phyloP scores from a whole-genome alignment of 2,113 vertebrate genomes.

The Hipposideros armiger region DNA sequence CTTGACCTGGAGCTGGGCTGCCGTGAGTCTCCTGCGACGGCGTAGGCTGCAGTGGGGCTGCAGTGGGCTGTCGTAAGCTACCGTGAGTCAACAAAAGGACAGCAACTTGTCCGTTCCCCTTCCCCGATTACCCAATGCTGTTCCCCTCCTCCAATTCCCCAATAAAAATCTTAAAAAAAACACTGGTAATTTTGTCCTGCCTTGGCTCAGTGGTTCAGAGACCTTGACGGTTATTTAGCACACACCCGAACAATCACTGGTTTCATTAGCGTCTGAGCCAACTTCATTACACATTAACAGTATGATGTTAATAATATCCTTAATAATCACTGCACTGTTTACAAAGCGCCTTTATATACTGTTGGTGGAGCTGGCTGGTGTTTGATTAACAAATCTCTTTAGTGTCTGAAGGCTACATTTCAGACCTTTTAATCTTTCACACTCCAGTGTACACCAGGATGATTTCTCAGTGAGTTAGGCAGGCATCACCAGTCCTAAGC shows the following conservation, averaged over 20 bases:
- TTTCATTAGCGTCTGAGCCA: conserved; percentile 55
- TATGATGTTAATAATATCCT: conserved; percentile 50
- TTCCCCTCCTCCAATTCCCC: no score
- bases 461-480: not conserved
- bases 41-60: no score
- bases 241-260: conserved; percentile 50
- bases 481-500: not conserved
- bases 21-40: no score
- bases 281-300: conserved; percentile 6
- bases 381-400: not conserved
- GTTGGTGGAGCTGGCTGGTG: not conserved
- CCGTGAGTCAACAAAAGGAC: no score
- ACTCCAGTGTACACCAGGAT: not conserved
- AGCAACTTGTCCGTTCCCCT: no score
- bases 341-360: conserved; percentile 52
- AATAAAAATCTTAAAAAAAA: no score
- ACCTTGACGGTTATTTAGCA: not conserved
- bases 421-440: not conserved
- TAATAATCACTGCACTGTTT: conserved; percentile 72
- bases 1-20: no score
- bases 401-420: not conserved
- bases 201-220: not conserved
- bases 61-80: no score
- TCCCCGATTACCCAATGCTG: no score
- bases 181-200: not conserved